Base-by-base conservation (phyloP, 64 coral and sea anemone genomes). In the Montipora cactus region DNA sequence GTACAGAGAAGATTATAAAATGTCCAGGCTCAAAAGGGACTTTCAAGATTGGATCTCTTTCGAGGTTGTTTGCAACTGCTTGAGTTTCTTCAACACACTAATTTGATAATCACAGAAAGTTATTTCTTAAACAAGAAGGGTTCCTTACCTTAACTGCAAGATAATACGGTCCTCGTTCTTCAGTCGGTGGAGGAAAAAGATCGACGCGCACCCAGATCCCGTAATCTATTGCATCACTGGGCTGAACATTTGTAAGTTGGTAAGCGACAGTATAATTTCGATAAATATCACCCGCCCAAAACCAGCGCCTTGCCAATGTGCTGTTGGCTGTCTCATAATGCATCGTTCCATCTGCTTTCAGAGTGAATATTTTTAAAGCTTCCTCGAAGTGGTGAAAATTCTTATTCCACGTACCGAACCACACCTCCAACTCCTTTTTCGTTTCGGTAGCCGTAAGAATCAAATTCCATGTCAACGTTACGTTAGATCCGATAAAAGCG, bases 381-480 rank as follows among this genome's bases (percentile, higher is more conserved):
- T 0, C 0, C 1, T 50, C 4, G 1, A 71, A 18, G 3, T 4
- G 4, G 8, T 10, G 0, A 5, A 25, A 13, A 2, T 23, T 12
- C 21, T 51, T 51, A 71, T 50, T 46, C 82, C 82, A 86, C 11
- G 15, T 66, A 12, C 64, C 82, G 66, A 86, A 86, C 7, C 46
- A 8, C 3, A 50, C 66, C 22, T 72, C 47, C 16, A 86, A 71
- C 11, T 71, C 6, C 6, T 71, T 5, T 4, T 15, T 0, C 66
- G 70, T 86, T 4, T 86, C 64, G 13, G 53, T 22, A 8, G 46
- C 44, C 22, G 64, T 86, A 66, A 71, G 44, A 46, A 19, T 21
- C 18, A 86, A 86, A 16, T 70, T 21, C 82, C 82, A 86, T 5
- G 44, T 51, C 9, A 86, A 71, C 15, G 82, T 86, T 71, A 70